Conservation (phyloP, 1,140 invertebrate species). For the Scylla paramamosain region DNA sequence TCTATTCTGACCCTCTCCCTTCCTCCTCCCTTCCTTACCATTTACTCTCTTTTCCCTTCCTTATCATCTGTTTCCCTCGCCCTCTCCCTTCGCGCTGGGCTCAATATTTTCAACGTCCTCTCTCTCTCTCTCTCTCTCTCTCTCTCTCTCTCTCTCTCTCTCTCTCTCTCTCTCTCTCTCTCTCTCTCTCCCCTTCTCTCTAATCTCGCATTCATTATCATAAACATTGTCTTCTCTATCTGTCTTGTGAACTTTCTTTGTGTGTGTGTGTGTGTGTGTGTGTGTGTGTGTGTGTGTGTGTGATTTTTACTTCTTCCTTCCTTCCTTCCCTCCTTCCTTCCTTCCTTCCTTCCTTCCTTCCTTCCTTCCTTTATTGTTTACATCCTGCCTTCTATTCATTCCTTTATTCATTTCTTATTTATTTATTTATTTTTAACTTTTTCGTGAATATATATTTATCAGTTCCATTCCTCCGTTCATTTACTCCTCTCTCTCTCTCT, state of each 20-base stretch:
- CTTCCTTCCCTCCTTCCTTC: slow-evolving; percentile 19
- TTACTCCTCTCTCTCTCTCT: neutral
- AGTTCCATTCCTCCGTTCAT: neutral
- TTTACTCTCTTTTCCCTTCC: slow-evolving; percentile 35
- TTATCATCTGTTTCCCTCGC: slow-evolving; percentile 30
- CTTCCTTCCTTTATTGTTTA: slow-evolving; percentile 21
- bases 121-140: slow-evolving; percentile 40
- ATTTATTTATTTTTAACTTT: neutral
- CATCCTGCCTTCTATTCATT: neutral
- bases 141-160: slow-evolving; percentile 41
- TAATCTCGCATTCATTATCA: slow-evolving; percentile 29
- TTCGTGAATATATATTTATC: neutral
- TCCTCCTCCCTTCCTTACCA: slow-evolving; percentile 44
- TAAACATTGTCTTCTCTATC: slow-evolving; percentile 23
- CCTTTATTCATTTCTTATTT: neutral
- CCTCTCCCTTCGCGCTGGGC: slow-evolving; percentile 34
- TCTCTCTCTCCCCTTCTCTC: slow-evolving; percentile 19
- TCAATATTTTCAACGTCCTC: neutral
- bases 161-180: slow-evolving; percentile 35
- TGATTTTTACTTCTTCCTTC: neutral
- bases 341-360: neutral
- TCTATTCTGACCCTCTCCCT: neutral
- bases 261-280: slow-evolving; percentile 8
- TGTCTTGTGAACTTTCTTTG: slow-evolving; percentile 9
- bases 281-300: slow-evolving; percentile 2